Conservation (phyloP, 2,797 vertebrate genomes). For the Arrhamphus sclerolepis region DNA sequence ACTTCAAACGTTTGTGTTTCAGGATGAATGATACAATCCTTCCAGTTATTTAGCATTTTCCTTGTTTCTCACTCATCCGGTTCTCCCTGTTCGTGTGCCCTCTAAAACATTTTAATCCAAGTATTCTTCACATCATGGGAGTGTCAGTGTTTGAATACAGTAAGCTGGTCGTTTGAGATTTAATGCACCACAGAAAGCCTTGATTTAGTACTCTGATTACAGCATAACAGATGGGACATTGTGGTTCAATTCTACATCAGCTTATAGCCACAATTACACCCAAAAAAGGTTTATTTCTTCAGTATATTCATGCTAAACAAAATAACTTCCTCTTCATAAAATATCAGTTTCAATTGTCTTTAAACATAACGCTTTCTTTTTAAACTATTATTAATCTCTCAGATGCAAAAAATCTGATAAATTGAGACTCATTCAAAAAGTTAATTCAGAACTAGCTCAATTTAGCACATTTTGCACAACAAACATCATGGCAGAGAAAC, state of each 20-base stretch:
- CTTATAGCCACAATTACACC: background rate
- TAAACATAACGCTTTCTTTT: no score
- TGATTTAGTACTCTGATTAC: slow-evolving; percentile 17
- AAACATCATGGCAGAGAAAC: no score
- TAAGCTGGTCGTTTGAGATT: slow-evolving; percentile 2
- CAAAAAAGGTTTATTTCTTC: background rate
- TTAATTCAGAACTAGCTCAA: no score
- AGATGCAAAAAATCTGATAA: no score
- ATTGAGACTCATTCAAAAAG: no score
- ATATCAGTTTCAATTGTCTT: no score
- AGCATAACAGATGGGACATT: slow-evolving; percentile 28
- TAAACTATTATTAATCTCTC: no score
- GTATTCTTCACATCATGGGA: background rate
- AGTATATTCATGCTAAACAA: no score
- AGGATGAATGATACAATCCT: background rate
- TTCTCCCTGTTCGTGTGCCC: background rate
- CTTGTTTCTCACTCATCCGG: background rate
- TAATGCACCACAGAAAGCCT: slow-evolving; percentile 1
- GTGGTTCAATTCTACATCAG: slow-evolving; percentile 1
- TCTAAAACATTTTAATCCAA: slow-evolving; percentile 13
- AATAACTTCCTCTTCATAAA: no score
- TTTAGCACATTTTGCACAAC: no score
- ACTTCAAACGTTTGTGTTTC: background rate
- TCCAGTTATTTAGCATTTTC: background rate
- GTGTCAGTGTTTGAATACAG: background rate